Base-by-base conservation (phyloP, 2,113 vertebrate genomes). In the Semnornis frantzii region DNA sequence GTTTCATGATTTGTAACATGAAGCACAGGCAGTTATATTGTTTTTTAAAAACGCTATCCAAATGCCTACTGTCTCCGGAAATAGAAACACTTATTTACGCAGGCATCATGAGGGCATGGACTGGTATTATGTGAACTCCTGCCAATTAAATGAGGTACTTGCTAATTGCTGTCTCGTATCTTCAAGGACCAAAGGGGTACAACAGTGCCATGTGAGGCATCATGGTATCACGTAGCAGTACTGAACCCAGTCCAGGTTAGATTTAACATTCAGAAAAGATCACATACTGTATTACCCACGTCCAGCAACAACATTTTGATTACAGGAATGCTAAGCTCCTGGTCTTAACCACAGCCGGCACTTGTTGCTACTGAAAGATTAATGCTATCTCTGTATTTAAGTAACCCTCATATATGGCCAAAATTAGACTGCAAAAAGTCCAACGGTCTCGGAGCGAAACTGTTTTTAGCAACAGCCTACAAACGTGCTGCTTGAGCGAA, bases 311-410 rank as follows among this genome's bases (percentile, higher is more conserved):
- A 97, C 93, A 83, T 96, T 97, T 95, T 97, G 95, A 97, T 96
- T 96, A 95, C 85, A 97, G 93, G 97, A 98, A 98, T 96, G 80
- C 88, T 92, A 97, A 97, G 92, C 96, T 97, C 93, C 92, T 92
- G 76, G 88, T 94, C 95, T 97, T 93, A 85, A 82, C 83, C 65
- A 85, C 91, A 92, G 86, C 80, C 81, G 87, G 77, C 96, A 97
- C 95, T 97, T 97, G 97, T 93, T 97, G 95, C 95, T 94, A 89
- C 92, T 97, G 94, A 97, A 97, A 98, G 97, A 97, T 97, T 97
- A 97, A 97, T 94, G 93, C 97, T 98, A 98, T 98, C 97, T 96
- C 92, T 96, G 74, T 93, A 95, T 97, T 98, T 97, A 97, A 98
- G 95, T 90, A 97, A 97, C 93, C 57, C 93, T 95, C 91, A 86